A percentile compares a stretch with the other conserved stretches of the same genome.
phyloP scores from a whole-genome alignment of 2,888 invertebrate genomes.

The Tachina grossa region DNA sequence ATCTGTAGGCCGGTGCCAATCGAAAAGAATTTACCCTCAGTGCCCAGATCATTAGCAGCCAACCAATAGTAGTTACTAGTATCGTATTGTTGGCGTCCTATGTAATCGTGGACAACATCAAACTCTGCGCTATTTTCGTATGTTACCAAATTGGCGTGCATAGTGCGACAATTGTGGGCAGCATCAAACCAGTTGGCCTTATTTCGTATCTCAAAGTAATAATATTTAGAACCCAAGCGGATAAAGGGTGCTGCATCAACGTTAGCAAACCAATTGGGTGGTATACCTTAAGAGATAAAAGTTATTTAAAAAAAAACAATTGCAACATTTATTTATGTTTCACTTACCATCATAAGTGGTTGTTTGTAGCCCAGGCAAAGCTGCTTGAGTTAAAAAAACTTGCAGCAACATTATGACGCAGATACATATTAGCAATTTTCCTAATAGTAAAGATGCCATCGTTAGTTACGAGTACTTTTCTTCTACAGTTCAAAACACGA shows the following conservation, averaged over 20 bases:
- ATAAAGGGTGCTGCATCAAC: slow-evolving; percentile 59
- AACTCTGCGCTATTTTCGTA: slow-evolving; percentile 45
- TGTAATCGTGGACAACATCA: slow-evolving; percentile 37
- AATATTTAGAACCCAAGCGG: slow-evolving; percentile 46
- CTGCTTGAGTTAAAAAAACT: slow-evolving; percentile 16
- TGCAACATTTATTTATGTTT: neutral
- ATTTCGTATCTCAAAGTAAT: slow-evolving; percentile 30
- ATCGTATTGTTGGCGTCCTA: slow-evolving; percentile 42
- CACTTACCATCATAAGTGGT: slow-evolving; percentile 57
- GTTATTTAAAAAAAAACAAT: neutral
- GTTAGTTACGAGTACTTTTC: slow-evolving; percentile 25
- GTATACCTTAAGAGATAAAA: slow-evolving; percentile 40
- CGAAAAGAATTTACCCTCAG: slow-evolving; percentile 55
- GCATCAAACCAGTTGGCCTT: slow-evolving; percentile 52
- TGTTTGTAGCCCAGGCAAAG: slow-evolving; percentile 56
- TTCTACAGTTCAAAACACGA: slow-evolving; percentile 20
- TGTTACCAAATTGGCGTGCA: slow-evolving; percentile 58
- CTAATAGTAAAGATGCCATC: slow-evolving; percentile 36
- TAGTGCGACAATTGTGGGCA: slow-evolving; percentile 38
- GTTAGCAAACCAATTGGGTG: slow-evolving; percentile 61
- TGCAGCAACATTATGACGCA: slow-evolving; percentile 20
- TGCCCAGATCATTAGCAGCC: slow-evolving; percentile 34
- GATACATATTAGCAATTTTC: neutral
- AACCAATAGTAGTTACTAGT: slow-evolving; percentile 47
- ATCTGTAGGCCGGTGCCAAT: slow-evolving; percentile 50